These are phyloP conservation scores for Strongylocentrotus purpuratus DNA, from an alignment of 35 echinoderm and acorn worm species.

Conservation along the genomic window DNA sequence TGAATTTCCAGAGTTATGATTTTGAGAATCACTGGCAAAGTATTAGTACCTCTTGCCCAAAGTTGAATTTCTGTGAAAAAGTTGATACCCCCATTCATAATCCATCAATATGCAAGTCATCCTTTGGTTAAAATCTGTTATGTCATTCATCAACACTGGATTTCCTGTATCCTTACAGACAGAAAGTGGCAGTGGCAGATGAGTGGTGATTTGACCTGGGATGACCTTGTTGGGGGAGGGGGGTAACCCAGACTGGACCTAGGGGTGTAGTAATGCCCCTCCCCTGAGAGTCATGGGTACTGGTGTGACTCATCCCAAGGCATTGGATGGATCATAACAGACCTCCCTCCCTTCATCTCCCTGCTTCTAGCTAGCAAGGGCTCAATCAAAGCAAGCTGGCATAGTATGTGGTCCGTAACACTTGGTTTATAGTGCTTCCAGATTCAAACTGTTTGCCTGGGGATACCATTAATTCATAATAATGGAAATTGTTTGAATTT, in stretches of 20 bases:
- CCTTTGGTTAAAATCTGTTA: neutral
- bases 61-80: neutral
- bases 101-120: neutral
- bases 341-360: conserved; percentile 1
- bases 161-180: neutral
- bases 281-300: neutral
- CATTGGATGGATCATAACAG: neutral
- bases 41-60: neutral
- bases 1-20: too few species aligned
- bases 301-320: neutral
- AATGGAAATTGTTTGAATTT: too few species aligned
- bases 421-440: too few species aligned
- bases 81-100: neutral
- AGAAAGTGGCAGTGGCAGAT: neutral
- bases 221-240: neutral
- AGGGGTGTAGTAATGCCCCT: neutral
- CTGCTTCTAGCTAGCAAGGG: neutral
- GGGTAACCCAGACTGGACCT: neutral
- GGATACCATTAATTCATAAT: too few species aligned
- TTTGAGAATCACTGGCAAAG: too few species aligned
- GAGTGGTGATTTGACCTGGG: neutral
- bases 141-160: neutral
- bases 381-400: neutral
- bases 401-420: neutral
- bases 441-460: too few species aligned